Base-by-base conservation (phyloP, 1,140 invertebrate species). In the Dendrolimus kikuchii region DNA sequence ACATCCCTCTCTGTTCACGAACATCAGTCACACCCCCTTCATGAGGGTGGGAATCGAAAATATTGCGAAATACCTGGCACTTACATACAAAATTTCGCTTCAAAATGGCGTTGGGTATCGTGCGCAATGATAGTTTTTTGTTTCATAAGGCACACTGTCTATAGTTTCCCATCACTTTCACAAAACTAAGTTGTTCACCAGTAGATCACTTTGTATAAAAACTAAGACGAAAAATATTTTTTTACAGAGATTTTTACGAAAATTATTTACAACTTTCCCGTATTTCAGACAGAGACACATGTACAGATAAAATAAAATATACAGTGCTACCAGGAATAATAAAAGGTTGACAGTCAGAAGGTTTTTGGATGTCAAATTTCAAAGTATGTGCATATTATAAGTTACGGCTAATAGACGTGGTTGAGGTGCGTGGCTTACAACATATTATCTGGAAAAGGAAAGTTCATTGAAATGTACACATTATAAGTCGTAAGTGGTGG, bases 81-180 rank as follows among this genome's bases (percentile, higher is more conserved):
- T 86, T 85, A 88, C 84, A 84, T 81, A 85, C 72, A 82, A 85
- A 84, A 86, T 86, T 88, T 88, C 79, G 86, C 84, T 82, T 88
- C 86, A 88, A 88, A 87, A 88, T 88, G 86, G 86, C 86, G 86
- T 85, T 88, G 73, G 70, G 72, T 84, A 85, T 81, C 86, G 81
- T 84, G 86, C 79, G 83, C 74, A 84, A 85, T 77, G 83, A 86
- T 81, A 82, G 84, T 81, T 86, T 86, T 86, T 87, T 83, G 82
- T 86, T 88, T 87, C 77, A 78, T 77, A 79, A 71, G 78, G 73
- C 75, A 81, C 81, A 70, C 69, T 60, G 59, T 71, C 68, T 72
- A 73, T 60, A 66, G 69, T 77, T 76, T 79, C 62, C 64, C 76
- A 82, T 84, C 73, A 78, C 75, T 73, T 61, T 69, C 52, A 59